Conservation (phyloP, 1,140 invertebrate genomes). For the Drosophila guanche region DNA sequence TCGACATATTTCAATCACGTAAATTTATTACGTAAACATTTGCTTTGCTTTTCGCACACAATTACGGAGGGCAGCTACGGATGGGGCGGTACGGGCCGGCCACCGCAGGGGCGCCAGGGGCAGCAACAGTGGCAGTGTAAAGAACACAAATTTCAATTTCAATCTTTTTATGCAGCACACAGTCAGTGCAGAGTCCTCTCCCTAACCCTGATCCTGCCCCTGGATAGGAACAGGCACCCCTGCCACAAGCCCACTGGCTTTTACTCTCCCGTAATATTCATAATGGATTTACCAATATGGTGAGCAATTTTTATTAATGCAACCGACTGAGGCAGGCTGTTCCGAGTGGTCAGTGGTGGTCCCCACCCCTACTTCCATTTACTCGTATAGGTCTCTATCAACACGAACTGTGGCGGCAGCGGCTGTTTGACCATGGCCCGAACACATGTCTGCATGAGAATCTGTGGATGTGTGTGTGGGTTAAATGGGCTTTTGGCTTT, state of each 20-base stretch:
- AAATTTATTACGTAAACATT: slow-evolving; percentile 84
- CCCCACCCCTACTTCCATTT: slow-evolving; percentile 16
- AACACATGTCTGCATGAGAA: slow-evolving; percentile 26
- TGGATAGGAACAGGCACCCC: not conserved
- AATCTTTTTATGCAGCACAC: slow-evolving; percentile 61
- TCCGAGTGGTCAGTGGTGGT: slow-evolving; percentile 41
- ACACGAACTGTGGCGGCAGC: slow-evolving; percentile 15
- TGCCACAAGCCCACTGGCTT: slow-evolving; percentile 40
- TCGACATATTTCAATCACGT: slow-evolving; percentile 83
- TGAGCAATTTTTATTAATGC: slow-evolving; percentile 81
- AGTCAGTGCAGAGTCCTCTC: slow-evolving; percentile 13
- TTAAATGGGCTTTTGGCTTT: slow-evolving; percentile 74
- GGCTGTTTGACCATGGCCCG: slow-evolving; percentile 29
- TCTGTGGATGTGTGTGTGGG: slow-evolving; percentile 43
- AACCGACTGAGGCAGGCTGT: slow-evolving; percentile 26
- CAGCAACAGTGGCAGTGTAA: slow-evolving; percentile 23
- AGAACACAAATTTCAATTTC: slow-evolving; percentile 75
- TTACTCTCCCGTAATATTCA: slow-evolving; percentile 79
- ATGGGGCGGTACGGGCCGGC: not conserved
- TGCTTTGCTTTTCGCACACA: slow-evolving; percentile 82
- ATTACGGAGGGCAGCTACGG: slow-evolving; percentile 57
- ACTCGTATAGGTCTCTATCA: slow-evolving; percentile 32
- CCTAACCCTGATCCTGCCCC: not conserved
- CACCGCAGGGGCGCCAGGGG: slow-evolving; percentile 9
- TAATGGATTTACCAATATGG: slow-evolving; percentile 83